Evolutionary conservation across 2,113 vertebrate genomes (phyloP).

Genomic region (Nothocercus julius): DNA sequence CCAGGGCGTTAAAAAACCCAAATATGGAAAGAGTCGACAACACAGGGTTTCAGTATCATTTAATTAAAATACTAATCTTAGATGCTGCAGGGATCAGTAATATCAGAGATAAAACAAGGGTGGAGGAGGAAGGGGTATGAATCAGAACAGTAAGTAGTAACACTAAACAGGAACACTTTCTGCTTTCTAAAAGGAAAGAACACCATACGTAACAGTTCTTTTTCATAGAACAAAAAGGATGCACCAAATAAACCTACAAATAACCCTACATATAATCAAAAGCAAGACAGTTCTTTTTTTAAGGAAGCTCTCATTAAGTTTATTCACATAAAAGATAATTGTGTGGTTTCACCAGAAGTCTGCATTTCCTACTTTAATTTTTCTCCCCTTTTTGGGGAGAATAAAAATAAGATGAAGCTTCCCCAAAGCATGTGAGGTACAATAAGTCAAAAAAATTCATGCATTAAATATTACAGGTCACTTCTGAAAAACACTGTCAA

Average conservation of each 20-base stretch:
- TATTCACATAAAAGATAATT: not conserved
- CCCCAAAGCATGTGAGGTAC: not conserved
- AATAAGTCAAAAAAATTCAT: not conserved
- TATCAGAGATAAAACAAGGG: not conserved
- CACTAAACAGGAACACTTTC: not conserved
- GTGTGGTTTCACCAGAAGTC: not conserved
- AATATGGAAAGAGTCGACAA: not conserved
- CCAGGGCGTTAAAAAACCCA: not conserved
- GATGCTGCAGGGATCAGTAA: not conserved
- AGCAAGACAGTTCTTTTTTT: not conserved
- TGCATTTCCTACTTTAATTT: not conserved
- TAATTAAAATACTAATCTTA: not conserved
- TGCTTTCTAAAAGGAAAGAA: not conserved
- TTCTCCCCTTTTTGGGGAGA: no score
- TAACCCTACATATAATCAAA: not conserved
- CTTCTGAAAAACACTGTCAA: not conserved
- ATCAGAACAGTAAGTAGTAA: not conserved
- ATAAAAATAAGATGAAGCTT: not conserved
- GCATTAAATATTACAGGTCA: not conserved
- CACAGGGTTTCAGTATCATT: not conserved
- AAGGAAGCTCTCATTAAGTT: not conserved
- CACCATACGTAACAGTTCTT: not conserved
- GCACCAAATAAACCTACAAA: no score
- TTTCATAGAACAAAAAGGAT: not conserved
- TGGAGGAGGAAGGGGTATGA: not conserved